Base-by-base conservation (phyloP, 2,888 invertebrate genomes). In the Mythimna lalbum region DNA sequence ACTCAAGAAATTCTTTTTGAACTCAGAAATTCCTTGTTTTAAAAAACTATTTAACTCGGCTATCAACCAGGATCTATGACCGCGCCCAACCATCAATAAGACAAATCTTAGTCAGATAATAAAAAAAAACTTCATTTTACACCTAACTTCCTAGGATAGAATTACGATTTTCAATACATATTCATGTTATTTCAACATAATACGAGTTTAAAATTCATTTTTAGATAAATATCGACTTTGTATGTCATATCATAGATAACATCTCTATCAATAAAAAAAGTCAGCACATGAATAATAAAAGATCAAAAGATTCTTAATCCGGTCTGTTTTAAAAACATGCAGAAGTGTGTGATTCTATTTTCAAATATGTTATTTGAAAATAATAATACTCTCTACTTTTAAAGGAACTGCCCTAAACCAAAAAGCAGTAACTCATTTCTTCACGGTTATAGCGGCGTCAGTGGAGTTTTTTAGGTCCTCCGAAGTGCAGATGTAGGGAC, bases 161-260 rank as follows among this genome's bases (percentile, higher is more conserved):
- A 50, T 80, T 80, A 61, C 80, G 62, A 36, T 2, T 19, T 47
- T 33, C 19, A 14, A 59, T 50, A 52, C 19, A 62, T 57, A 68
- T 64, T 76, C 47, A 76, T 60, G 50, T 9, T 57, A 43, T 55
- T 67, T 43, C 27, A 71, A 62, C 36, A 31, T 39, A 52, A 43
- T n/a, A 61, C 21, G 10, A 43, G 61, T 68, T 61, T 74, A 61
- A 43, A 61, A 77, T 49, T 69, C 17, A 19, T 43, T 59, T 43
- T 68, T 49, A 63, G 27, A 43, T 65, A 52, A 50, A 63, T 49
- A 68, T 60, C 60, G 12, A 52, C 39, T 27, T 63, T 39, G 50
- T 53, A n/a, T 36, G 27, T 47, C 23, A 43, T 67, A 52, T 73
- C 39, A 59, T 19, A 36, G 80, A 76, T 74, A 80, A 80, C 31